Evolutionary conservation across 1,140 invertebrate species (phyloP), one percentile per base, ranked within the genome.

Genomic region (Dreissena rostriformis): DNA sequence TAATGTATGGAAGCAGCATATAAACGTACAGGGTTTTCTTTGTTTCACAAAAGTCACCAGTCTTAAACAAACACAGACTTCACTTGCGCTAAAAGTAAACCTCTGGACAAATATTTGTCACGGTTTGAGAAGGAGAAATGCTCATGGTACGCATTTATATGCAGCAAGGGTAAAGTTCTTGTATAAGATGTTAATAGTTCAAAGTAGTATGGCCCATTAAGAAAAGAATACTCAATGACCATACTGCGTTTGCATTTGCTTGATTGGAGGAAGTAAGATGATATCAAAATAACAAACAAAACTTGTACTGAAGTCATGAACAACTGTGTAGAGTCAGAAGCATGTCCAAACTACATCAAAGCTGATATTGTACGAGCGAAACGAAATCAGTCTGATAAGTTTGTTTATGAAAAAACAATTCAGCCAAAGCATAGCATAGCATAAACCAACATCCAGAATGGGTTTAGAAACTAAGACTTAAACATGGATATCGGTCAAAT

Each of bases 271-370:
- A 68, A 28, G 68, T 19, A 80, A 71, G 19, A 52, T 15, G 75
- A 85, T 51, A 75, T 85, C 22, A 87, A 87, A 22, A 0, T 14
- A 26, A 19, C 68, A 26, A 29, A 76, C 57, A n/a, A n/a, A n/a
- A 26, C 61, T 29, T 87, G 82, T 73, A 51, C 12, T 49, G 77
- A 84, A 39, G 57, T 17, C 67, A 71, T 86, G 57, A 52, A 0
- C 28, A 14, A 84, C 84, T 28, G n/a, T 51, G 80, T 51, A 26
- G 2, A 53, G 29, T 39, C 51, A 57, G 68, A 82, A n/a, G 14
- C 49, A n/a, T 88, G 82, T n/a, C 85, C 87, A 17, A 86, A 88
- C 63, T 86, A 86, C 76, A 51, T 86, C 5, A 87, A 81, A 72
- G 84, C 81, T 57, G 84, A 86, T 39, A 52, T 86, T 29, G 84